Evolutionary conservation across 2,888 invertebrate genomes (phyloP).

Genomic region (Anaspis maculata): DNA sequence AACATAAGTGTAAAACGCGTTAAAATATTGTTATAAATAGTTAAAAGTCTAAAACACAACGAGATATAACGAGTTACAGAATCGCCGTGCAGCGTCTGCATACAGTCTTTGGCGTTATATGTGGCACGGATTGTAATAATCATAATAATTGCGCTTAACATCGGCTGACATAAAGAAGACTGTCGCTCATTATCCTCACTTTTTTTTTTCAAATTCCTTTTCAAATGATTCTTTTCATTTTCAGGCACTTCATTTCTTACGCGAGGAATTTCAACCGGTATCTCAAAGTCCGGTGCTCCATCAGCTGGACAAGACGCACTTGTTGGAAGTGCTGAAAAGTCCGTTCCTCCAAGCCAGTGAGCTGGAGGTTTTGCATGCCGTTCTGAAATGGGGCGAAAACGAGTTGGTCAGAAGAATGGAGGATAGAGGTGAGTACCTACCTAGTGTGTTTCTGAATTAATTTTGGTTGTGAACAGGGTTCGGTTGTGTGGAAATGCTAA

Average conservation of each 20-base stretch:
- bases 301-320: constrained; percentile 66
- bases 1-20: no score
- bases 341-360: constrained; percentile 81
- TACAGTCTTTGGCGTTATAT: no score
- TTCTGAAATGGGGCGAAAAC: constrained; percentile 84
- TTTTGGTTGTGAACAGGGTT: no score
- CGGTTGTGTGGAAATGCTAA: neutral
- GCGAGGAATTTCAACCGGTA: constrained; percentile 83
- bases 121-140: no score
- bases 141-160: no score
- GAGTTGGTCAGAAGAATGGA: constrained; percentile 75
- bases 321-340: constrained; percentile 66
- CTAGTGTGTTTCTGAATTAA: neutral
- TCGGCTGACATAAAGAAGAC: no score
- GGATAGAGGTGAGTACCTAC: constrained; percentile 54
- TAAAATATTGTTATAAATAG: no score
- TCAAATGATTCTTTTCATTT: constrained; percentile 12
- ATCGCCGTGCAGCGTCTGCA: no score
- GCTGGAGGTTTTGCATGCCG: constrained; percentile 78
- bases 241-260: constrained; percentile 75
- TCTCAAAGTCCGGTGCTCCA: constrained; percentile 65
- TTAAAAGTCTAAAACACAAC: no score
- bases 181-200: no score
- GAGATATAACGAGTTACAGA: no score
- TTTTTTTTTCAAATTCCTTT: no score